phyloP scores from a whole-genome alignment of 1,140 invertebrate genomes.

The Drosophila nasuta region DNA sequence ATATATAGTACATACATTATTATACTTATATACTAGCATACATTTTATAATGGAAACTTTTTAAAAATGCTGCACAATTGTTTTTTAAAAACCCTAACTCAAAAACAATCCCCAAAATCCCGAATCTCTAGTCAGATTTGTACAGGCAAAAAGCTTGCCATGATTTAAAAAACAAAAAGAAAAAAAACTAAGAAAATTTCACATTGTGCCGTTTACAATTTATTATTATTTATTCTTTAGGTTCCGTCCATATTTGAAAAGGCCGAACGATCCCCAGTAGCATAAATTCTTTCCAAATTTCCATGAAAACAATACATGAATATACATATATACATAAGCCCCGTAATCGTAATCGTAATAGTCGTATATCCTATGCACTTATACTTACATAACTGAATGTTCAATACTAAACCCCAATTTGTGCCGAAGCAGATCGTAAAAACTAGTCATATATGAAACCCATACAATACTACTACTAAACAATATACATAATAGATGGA shows the following conservation, averaged over 20 bases:
- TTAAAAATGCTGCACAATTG: slow-evolving; percentile 37
- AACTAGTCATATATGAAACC: slow-evolving; percentile 65
- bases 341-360: slow-evolving; percentile 38
- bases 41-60: slow-evolving; percentile 22
- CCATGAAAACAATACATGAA: slow-evolving; percentile 2
- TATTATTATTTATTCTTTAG: slow-evolving; percentile 51
- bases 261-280: slow-evolving; percentile 27
- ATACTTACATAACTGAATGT: slow-evolving; percentile 23
- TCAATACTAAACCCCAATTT: slow-evolving; percentile 59
- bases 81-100: slow-evolving; percentile 14
- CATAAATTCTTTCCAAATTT: not conserved
- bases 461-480: slow-evolving; percentile 27
- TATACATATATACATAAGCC: slow-evolving; percentile 12
- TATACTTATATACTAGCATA: slow-evolving; percentile 1
- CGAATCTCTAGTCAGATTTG: slow-evolving; percentile 38
- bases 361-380: slow-evolving; percentile 16
- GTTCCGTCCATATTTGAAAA: slow-evolving; percentile 65
- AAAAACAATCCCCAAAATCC: not conserved
- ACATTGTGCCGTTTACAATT: slow-evolving; percentile 47
- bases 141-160: not conserved
- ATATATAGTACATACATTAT: slow-evolving; percentile 1
- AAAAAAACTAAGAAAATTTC: slow-evolving; percentile 5
- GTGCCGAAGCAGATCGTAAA: slow-evolving; percentile 67
- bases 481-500: slow-evolving; percentile 24
- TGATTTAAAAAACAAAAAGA: not conserved